Percentiles rank a stretch among this genome's conserved stretches.
Evolutionary conservation across 2,797 vertebrate genomes (phyloP).

Genomic region (Gallirallus australis): DNA sequence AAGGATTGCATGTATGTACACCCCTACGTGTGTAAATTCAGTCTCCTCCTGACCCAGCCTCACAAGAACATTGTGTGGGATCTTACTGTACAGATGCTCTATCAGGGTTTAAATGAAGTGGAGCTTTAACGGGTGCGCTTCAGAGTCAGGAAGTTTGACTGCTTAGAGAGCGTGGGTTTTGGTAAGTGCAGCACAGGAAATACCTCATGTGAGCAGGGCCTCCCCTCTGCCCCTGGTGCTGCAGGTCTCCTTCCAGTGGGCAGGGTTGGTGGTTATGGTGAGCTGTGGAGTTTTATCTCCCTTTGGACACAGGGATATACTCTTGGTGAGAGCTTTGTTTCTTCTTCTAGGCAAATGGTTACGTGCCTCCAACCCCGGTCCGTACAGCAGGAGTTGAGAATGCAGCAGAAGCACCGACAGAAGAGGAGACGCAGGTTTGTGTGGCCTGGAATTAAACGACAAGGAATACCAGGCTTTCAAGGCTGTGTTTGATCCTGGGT

Average conservation of each 20-base stretch:
- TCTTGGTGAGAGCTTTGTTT: slow-evolving; percentile 43
- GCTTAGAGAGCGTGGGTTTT: neutral
- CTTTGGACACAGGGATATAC: neutral
- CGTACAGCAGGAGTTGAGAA: slow-evolving; percentile 46
- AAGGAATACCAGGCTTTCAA: neutral
- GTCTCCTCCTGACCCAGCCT: neutral
- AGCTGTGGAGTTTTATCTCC: neutral
- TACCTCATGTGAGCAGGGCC: neutral
- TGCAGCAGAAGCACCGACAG: slow-evolving; percentile 64
- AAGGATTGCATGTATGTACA: rapidly evolving
- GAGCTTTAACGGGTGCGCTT: neutral
- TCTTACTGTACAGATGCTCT: neutral
- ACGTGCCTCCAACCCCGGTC: slow-evolving; percentile 64
- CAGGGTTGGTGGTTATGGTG: neutral
- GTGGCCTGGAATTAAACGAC: neutral
- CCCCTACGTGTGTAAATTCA: neutral
- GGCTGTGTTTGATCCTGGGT: neutral
- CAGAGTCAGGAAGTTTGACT: neutral
- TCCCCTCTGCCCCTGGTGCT: neutral
- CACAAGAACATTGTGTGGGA: neutral
- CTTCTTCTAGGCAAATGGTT: slow-evolving; percentile 75
- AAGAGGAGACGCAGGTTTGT: slow-evolving; percentile 81
- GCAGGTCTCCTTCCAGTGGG: neutral
- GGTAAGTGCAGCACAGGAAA: neutral
- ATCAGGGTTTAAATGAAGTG: neutral